These are phyloP conservation scores for Phylloscopus trochiloides DNA, from an alignment of 2,113 vertebrate genomes.

Conservation along the genomic window DNA sequence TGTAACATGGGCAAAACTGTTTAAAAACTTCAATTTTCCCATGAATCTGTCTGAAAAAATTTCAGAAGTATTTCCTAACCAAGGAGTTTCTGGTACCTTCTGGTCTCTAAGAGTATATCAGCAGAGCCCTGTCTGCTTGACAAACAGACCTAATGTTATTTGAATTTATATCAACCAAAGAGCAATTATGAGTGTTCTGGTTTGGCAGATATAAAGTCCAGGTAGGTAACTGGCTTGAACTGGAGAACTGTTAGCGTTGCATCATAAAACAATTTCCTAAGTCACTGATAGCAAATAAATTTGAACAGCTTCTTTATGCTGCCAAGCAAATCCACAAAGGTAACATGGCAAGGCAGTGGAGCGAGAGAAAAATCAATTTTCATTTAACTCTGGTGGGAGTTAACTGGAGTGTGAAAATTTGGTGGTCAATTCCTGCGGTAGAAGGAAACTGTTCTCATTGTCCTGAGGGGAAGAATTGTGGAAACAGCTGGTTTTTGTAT, in stretches of 20 bases:
- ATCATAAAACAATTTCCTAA: neutral
- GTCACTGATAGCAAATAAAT: neutral
- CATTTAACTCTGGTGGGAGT: neutral
- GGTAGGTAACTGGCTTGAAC: neutral
- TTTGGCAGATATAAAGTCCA: neutral
- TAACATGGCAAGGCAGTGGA: neutral
- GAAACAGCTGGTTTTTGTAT: neutral
- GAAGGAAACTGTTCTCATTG: neutral
- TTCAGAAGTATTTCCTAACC: neutral
- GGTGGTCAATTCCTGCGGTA: neutral
- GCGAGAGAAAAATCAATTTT: neutral
- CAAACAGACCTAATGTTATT: neutral
- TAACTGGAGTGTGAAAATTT: conserved; percentile 6
- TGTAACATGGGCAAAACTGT: neutral
- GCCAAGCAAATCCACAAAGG: neutral
- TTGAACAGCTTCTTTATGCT: neutral
- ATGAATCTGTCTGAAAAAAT: neutral
- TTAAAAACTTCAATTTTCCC: neutral
- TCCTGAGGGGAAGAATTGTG: neutral
- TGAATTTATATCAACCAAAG: neutral
- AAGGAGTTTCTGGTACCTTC: neutral
- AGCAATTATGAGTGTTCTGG: neutral
- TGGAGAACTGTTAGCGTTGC: neutral
- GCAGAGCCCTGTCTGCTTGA: neutral
- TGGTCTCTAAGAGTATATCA: neutral